phyloP scores from a whole-genome alignment of 2,797 vertebrate species.

The Sebastes matsubarae region DNA sequence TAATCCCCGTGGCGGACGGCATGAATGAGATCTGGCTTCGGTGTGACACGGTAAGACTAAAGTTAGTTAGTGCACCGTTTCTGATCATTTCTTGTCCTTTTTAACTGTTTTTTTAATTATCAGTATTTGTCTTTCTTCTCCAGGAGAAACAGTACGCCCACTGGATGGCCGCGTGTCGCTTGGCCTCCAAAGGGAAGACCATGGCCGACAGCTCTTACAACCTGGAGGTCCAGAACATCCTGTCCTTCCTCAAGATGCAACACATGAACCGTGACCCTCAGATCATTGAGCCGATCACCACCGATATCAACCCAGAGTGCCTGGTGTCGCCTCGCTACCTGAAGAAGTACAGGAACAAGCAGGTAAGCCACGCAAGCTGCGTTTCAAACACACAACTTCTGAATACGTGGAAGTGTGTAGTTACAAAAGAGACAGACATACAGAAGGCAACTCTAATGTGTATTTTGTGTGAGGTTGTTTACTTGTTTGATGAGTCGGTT shows the following conservation, averaged over 20 bases:
- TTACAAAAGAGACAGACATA: background rate
- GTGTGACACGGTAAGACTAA: slow-evolving; percentile 89
- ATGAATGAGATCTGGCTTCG: slow-evolving; percentile 99
- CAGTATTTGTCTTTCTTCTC: background rate
- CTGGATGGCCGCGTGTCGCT: slow-evolving; percentile 98
- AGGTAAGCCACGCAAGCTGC: slow-evolving; percentile 80
- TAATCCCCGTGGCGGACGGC: slow-evolving; percentile 97
- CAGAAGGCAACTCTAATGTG: background rate
- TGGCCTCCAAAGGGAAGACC: slow-evolving; percentile 99
- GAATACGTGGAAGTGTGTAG: background rate
- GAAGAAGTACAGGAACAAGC: slow-evolving; percentile 99
- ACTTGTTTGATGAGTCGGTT: slow-evolving; percentile 41
- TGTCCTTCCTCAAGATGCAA: slow-evolving; percentile 99
- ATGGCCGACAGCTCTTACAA: slow-evolving; percentile 99
- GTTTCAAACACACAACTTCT: background rate
- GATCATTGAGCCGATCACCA: slow-evolving; percentile 93
- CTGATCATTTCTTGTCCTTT: background rate
- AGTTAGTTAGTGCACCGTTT: background rate
- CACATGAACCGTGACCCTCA: slow-evolving; percentile 98
- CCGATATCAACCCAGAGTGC: slow-evolving; percentile 96
- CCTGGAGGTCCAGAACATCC: slow-evolving; percentile 97
- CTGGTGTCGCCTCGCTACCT: slow-evolving; percentile 97
- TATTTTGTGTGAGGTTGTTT: slow-evolving; percentile 46
- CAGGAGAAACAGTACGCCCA: slow-evolving; percentile 99
- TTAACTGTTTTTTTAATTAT: background rate